A percentile compares a stretch with the other conserved stretches of the same genome.
Conservation (phyloP, 2,888 invertebrate species). For the Anticlea derivata region DNA sequence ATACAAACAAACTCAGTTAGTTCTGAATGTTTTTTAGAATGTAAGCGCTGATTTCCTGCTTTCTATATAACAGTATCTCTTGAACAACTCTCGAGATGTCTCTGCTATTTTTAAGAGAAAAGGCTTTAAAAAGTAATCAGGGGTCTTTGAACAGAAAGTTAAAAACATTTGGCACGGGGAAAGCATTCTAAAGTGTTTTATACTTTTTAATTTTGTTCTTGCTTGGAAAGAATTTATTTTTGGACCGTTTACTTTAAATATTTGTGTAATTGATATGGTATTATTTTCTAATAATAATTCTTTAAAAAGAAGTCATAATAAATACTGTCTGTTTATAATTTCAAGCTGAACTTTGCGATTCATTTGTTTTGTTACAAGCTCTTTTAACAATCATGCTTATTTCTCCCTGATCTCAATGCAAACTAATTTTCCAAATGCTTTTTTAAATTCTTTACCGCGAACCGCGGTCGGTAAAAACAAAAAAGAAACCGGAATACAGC, state of each 20-base stretch:
- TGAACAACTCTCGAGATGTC: slow-evolving; percentile 60
- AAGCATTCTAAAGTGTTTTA: slow-evolving; percentile 69
- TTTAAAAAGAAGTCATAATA: too few relatives aligned
- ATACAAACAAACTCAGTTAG: too few relatives aligned
- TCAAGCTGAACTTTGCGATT: too few relatives aligned
- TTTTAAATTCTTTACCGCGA: slow-evolving; percentile 74
- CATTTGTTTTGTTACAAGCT: slow-evolving; percentile 6
- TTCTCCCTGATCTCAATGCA: slow-evolving; percentile 47
- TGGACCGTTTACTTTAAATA: slow-evolving; percentile 32
- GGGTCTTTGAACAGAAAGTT: slow-evolving; percentile 62
- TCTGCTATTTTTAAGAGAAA: slow-evolving; percentile 66
- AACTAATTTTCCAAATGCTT: slow-evolving; percentile 77
- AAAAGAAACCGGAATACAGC: slow-evolving; percentile 59
- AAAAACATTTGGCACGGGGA: slow-evolving; percentile 63
- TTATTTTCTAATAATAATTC: too few relatives aligned
- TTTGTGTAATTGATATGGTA: slow-evolving; percentile 11
- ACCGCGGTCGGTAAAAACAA: slow-evolving; percentile 57
- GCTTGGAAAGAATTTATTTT: slow-evolving; percentile 41
- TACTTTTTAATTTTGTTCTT: slow-evolving; percentile 67
- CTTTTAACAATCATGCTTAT: slow-evolving; percentile 4
- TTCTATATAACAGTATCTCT: slow-evolving; percentile 30
- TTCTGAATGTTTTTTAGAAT: too few relatives aligned
- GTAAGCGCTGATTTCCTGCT: background rate
- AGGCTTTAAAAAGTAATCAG: slow-evolving; percentile 77
- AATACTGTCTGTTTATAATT: too few relatives aligned